Base-by-base conservation (phyloP, 2,113 vertebrate genomes). In the Oxygymnocypris stewartii region DNA sequence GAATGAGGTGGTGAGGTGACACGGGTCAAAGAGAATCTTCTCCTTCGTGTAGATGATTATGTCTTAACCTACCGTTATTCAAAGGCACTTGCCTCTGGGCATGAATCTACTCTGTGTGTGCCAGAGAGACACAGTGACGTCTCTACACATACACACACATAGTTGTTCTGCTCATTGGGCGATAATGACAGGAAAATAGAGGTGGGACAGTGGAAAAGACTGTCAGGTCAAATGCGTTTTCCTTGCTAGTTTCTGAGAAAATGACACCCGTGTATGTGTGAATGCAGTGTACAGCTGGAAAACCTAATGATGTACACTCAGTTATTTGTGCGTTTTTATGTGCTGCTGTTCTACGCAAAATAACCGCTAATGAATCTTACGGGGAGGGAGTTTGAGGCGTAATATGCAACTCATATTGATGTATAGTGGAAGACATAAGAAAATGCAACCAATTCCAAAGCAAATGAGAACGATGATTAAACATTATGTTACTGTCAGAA, bases 1-100 rank as follows among this genome's bases (percentile, higher is more conserved):
- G 90, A 92, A 92, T 90, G 91, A 93, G 87, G 87, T 84, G 86
- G 90, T 61, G 88, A 91, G 93, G 93, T 92, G 93, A 93, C 86
- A 89, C 90, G 79, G 93, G 94, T 95, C 94, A 94, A 90, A 94
- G 93, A 91, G 93, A 95, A 94, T 94, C 93, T 93, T 94, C 93
- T 92, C 87, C 87, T 87, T 90, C 67, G 85, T 89, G 90, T 90
- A 93, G 93, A 94, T 94, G 93, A 95, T 95, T 94, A 94, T 93
- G 94, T 94, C 91, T 92, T 94, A 94, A 94, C 93, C 92, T 90
- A 90, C 92, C 79, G 90, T 93, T 93, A 94, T 94, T 94, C 92
- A 93, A 92, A 93, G 90, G 86, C 89, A 90, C 87, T 77, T 89
- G 91, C 91, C 92, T 92, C 10, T 91, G 92, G 92, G 93, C 92